A percentile compares a stretch with the other conserved stretches of the same genome.
Conservation (phyloP, 1,140 invertebrate genomes). For the Myzus persicae region DNA sequence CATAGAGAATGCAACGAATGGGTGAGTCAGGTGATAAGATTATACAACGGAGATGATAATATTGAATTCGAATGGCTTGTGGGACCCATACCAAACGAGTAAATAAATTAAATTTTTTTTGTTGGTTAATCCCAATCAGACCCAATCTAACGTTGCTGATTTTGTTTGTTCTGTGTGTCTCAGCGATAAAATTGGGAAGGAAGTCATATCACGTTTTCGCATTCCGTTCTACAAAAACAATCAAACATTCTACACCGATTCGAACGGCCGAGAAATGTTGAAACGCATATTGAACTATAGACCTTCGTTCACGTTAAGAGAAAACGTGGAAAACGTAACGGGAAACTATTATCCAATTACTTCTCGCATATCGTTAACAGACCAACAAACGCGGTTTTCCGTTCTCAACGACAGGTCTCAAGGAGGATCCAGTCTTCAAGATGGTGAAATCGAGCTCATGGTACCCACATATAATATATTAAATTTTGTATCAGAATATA, state of each 20-base stretch:
- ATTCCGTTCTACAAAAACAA: conserved; percentile 65
- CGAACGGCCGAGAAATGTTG: conserved; percentile 76
- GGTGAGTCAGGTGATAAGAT: conserved; percentile 72
- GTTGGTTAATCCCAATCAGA: background rate
- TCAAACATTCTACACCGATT: conserved; percentile 73
- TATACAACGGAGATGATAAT: conserved; percentile 74
- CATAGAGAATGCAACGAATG: conserved; percentile 71
- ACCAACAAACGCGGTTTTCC: conserved; percentile 60
- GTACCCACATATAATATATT: conserved; percentile 59
- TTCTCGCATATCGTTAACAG: conserved; percentile 67
- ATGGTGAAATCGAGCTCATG: conserved; percentile 67
- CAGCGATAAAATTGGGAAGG: conserved; percentile 69
- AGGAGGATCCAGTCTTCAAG: conserved; percentile 69
- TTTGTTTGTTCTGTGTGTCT: background rate
- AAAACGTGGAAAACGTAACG: conserved; percentile 68
- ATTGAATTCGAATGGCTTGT: conserved; percentile 92
- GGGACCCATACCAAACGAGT: conserved; percentile 66
- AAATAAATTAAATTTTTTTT: conserved; percentile 15
- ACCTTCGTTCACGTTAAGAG: conserved; percentile 67
- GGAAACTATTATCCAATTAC: conserved; percentile 78
- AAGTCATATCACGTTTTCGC: conserved; percentile 69
- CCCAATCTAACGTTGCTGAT: background rate
- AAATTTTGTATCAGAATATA: background rate
- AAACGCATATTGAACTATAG: conserved; percentile 68
- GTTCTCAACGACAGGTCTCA: conserved; percentile 72